Evolutionary conservation across 2,888 invertebrate species (phyloP), one percentile per base, ranked within the genome.

Genomic region (Calameuta filiformis): DNA sequence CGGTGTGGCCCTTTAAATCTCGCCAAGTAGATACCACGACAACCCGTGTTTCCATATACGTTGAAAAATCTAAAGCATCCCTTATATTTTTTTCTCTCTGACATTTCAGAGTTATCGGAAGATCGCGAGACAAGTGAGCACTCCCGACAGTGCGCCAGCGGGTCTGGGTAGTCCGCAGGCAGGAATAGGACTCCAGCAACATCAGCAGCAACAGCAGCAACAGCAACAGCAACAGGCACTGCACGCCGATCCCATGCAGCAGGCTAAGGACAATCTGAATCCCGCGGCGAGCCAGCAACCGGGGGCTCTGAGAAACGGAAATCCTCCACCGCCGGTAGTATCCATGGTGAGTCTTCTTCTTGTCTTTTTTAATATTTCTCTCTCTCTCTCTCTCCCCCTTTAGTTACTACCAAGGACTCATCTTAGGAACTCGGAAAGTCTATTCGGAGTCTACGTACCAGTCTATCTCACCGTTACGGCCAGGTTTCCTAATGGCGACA

Each of bases 121-220:
- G 86, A 91, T 91, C 75, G 89, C 91, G 56, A 89, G 91, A 76
- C 91, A 91, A 88, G 91, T 91, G 35, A 91, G 88, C 84, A 91
- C 91, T 69, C 91, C 91, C 75, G 91, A 91, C 80, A 91, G 88
- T 79, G 90, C 91, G 78, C 89, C 91, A 78, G 87, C 89, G 79
- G 91, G 91, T 86, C 88, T 91, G 73, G 90, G 90, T 71, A 91
- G 91, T 87, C 91, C 91, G 75, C 91, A 91, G 78, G 89, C 89
- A 34, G 87, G 88, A 71, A 90, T 91, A 76, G 90, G 89, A 79
- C 90, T 89, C 31, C 85, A 91, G 86, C 84, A 73, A 80, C 85
- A 85, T 68, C 87, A 88, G 78, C 89, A 84, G 79, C 87, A 88
- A 75, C 89, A 88, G 80, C 88, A 82, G 31, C 85, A 89, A 40